Conservation (phyloP, 2,113 vertebrate species). For the Pongo abelii region DNA sequence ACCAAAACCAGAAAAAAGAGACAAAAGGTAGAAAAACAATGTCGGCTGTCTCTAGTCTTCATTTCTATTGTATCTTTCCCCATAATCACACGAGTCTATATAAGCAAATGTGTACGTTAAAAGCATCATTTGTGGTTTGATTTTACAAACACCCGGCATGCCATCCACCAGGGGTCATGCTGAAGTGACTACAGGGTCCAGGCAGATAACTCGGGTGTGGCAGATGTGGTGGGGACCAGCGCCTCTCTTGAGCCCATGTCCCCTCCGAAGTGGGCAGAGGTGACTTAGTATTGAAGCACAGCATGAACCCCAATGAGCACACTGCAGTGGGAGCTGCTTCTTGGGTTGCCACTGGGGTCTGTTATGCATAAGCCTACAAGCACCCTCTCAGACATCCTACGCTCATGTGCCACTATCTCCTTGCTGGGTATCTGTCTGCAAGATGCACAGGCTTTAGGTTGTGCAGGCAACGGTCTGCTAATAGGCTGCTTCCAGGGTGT, state of each 20-base stretch:
- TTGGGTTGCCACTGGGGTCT: background rate
- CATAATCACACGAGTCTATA: background rate
- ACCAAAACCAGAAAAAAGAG: background rate
- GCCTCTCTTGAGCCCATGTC: background rate
- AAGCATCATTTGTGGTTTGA: background rate
- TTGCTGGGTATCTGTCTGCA: rapidly evolving
- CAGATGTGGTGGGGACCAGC: background rate
- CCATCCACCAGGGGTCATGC: background rate
- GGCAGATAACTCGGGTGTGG: background rate
- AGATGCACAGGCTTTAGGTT: background rate
- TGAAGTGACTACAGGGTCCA: background rate
- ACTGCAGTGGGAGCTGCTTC: too few relatives aligned
- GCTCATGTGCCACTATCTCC: background rate
- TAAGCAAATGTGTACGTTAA: background rate
- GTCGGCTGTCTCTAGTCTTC: too few relatives aligned
- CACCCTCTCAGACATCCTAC: background rate
- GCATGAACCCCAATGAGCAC: rapidly evolving
- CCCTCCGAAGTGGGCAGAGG: too few relatives aligned
- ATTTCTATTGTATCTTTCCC: background rate
- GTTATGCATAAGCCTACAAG: background rate
- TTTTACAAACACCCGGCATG: background rate
- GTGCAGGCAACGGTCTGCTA: rapidly evolving
- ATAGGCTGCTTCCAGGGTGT: background rate
- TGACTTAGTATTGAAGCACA: background rate
- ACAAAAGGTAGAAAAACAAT: background rate